Base-by-base conservation (phyloP, 2,888 invertebrate species). In the Papilio demoleus region DNA sequence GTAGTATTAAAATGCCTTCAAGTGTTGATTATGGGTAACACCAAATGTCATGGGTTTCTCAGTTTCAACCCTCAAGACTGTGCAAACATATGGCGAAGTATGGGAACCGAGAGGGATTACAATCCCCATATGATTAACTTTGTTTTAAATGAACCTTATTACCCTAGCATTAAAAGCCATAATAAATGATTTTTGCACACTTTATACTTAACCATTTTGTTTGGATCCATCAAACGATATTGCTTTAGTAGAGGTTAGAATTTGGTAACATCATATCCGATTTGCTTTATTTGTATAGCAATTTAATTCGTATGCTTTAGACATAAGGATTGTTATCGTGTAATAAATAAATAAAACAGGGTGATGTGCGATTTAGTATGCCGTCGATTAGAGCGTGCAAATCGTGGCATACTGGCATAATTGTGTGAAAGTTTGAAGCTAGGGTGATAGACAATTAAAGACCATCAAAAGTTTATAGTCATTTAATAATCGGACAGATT, bases 1-100 rank as follows among this genome's bases (percentile, higher is more conserved):
- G 70, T 72, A 74, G 74, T 80, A 86, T 88, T 82, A 82, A 84
- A 86, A 81, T 81, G 76, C 81, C 76, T 82, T 86, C 79, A 85
- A 83, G 75, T 75, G 79, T 71, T 80, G 78, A 82, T 88, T 85
- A 85, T 84, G 82, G 80, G 81, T 78, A 78, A 77, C 75, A 77
- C 85, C 86, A 88, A 89, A 90, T 89, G 88, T 88, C 84, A 85
- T 79, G 82, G 73, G 74, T 75, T 82, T 79, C 77, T 71, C 71
- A 68, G 65, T 67, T 70, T 70, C 74, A 71, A 78, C 81, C 82
- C 81, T 83, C 79, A 81, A 82, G 82, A 82, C 79, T 81, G 73
- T 71, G 68, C 76, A 82, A 87, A 86, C 89, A 88, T 87, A 88
- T 88, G 88, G 80, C 80, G 42, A 72, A 60, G 58, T 76, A 71